phyloP scores from a whole-genome alignment of 2,797 vertebrate species.

The Eremophila alpestris region DNA sequence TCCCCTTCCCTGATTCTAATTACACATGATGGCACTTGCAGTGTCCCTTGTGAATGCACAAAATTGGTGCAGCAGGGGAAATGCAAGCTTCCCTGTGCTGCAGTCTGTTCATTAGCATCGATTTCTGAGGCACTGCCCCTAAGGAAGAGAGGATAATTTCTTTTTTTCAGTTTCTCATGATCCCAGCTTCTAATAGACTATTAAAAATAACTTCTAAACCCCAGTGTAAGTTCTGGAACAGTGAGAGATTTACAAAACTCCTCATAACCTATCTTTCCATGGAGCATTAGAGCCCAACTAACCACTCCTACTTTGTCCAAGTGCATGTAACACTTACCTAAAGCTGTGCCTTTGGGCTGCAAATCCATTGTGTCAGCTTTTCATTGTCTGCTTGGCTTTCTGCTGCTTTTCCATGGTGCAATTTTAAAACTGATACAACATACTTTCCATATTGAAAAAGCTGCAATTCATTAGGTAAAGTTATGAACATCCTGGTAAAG shows the following conservation, averaged over 20 bases:
- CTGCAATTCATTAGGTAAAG: neutral
- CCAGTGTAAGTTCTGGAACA: neutral
- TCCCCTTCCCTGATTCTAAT: conserved; percentile 48
- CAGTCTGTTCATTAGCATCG: conserved; percentile 72
- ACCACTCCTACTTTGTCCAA: neutral
- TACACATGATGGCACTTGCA: conserved; percentile 60
- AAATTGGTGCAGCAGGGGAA: conserved; percentile 62
- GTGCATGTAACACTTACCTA: neutral
- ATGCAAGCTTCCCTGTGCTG: conserved; percentile 54
- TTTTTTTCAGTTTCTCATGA: conserved; percentile 21
- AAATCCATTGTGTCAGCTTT: neutral
- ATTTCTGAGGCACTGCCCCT: conserved; percentile 59
- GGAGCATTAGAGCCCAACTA: neutral
- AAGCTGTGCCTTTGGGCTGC: neutral
- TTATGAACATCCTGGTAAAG: neutral
- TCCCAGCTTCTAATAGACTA: conserved; percentile 27
- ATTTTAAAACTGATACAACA: neutral
- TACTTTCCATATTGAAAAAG: neutral
- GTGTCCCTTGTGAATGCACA: conserved; percentile 57
- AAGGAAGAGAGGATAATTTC: conserved; percentile 35
- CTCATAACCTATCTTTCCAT: neutral
- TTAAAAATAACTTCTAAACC: conserved; percentile 49
- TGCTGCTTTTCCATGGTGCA: neutral
- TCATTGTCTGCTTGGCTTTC: conserved; percentile 1
- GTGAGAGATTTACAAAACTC: neutral